phyloP scores from a whole-genome alignment of 2,797 vertebrate species.

The Buphagus erythrorhynchus region DNA sequence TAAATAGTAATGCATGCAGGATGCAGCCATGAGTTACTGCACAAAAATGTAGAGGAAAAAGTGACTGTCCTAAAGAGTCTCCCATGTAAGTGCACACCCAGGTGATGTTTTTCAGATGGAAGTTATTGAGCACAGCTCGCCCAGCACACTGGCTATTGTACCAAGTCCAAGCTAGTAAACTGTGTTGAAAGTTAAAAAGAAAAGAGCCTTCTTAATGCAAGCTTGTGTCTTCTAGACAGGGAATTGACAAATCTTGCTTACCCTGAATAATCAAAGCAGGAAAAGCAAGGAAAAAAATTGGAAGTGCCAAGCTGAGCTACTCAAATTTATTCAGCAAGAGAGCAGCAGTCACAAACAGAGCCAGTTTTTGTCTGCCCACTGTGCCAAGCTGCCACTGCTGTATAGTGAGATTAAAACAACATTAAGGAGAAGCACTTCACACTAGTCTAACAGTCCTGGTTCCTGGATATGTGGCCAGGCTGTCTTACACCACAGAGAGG shows the following conservation, averaged over 20 bases:
- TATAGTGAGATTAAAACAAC: background rate
- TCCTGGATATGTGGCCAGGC: background rate
- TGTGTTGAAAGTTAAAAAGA: background rate
- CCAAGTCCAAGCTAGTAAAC: background rate
- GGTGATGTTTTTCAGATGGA: background rate
- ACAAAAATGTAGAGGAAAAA: background rate
- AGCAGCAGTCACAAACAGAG: background rate
- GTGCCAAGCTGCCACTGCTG: background rate
- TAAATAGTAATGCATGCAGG: background rate
- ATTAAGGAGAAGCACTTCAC: background rate
- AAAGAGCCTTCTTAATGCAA: background rate
- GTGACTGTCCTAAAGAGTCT: background rate
- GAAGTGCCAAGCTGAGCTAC: background rate
- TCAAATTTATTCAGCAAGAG: background rate
- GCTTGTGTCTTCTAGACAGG: background rate
- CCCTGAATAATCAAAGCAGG: background rate
- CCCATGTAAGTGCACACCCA: rapidly evolving
- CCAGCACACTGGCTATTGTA: background rate
- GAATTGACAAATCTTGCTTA: background rate
- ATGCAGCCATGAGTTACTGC: background rate
- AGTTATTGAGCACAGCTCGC: background rate
- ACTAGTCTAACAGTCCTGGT: background rate
- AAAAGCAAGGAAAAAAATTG: background rate
- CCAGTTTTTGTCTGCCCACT: background rate
- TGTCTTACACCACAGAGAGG: background rate